Conservation (phyloP, 2,113 vertebrate genomes). For the Tachysurus fulvidraco region DNA sequence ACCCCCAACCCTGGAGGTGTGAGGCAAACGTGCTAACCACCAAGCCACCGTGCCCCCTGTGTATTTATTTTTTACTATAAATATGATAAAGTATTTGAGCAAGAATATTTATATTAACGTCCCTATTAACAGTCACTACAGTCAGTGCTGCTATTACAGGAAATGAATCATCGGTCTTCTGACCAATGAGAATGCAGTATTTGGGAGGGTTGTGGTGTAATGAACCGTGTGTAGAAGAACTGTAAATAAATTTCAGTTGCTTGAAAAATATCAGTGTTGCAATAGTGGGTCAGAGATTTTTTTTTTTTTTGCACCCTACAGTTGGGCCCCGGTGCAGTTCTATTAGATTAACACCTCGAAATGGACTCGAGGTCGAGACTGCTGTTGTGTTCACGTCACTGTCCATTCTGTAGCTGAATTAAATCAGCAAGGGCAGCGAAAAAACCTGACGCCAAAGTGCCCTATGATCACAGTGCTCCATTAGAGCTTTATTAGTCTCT, state of each 20-base stretch:
- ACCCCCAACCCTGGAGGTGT: too few species aligned
- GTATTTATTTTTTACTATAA: not conserved
- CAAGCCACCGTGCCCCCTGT: too few species aligned
- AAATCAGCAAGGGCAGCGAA: constrained; percentile 52
- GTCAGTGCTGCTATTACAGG: not conserved
- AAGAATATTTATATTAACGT: not conserved
- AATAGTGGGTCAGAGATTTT: too few species aligned
- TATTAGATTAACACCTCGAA: constrained; percentile 12
- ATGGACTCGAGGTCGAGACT: not conserved
- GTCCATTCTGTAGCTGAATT: constrained; percentile 34
- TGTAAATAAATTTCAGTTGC: not conserved
- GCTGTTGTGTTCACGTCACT: not conserved
- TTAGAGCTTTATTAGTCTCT: constrained; percentile 72
- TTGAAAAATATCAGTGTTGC: not conserved
- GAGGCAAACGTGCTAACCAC: too few species aligned
- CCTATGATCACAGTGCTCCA: constrained; percentile 67
- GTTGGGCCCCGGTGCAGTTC: not conserved
- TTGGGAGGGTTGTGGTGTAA: not conserved
- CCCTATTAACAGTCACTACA: not conserved
- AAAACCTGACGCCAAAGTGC: constrained; percentile 49
- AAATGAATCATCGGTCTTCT: not conserved
- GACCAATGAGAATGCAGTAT: not conserved
- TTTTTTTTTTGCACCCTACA: not conserved
- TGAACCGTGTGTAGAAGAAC: not conserved
- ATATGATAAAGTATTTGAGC: not conserved